phyloP scores from a whole-genome alignment of 2,888 invertebrate genomes.

The Ryuthela nishihirai region DNA sequence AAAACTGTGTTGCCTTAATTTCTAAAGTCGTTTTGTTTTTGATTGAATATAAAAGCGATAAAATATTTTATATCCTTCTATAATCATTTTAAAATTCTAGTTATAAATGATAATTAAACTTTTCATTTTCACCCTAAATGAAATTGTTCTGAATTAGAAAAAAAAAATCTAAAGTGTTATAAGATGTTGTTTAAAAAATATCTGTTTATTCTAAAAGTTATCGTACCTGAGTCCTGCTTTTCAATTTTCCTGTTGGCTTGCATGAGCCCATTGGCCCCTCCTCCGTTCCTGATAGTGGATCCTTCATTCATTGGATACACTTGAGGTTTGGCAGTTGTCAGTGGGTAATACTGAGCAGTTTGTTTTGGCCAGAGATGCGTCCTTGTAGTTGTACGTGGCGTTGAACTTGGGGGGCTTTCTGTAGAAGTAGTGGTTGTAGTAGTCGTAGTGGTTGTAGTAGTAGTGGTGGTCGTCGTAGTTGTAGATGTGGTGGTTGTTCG shows the following conservation, averaged over 20 bases:
- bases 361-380: conserved; percentile 7
- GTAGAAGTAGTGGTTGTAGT: conserved; percentile 1
- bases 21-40: too few relatives aligned
- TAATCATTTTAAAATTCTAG: too few relatives aligned
- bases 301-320: conserved; percentile 5
- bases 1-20: too few relatives aligned
- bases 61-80: too few relatives aligned
- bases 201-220: neutral
- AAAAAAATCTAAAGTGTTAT: neutral
- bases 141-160: too few relatives aligned
- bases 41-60: too few relatives aligned
- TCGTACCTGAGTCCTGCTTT: conserved; percentile 26
- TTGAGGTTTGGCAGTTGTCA: conserved; percentile 11
- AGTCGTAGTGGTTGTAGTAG: conserved; percentile 5
- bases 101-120: too few relatives aligned
- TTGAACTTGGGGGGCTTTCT: conserved; percentile 9
- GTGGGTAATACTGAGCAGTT: conserved; percentile 32
- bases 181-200: neutral
- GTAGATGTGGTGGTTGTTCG: conserved; percentile 45
- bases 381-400: conserved; percentile 20
- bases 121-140: too few relatives aligned
- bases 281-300: neutral
- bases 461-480: conserved; percentile 35
- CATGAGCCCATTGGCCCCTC: conserved; percentile 3
- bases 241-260: conserved; percentile 9